These are phyloP conservation scores for Pheosia tremula DNA, from an alignment of 2,888 invertebrate genomes.

Conservation along the genomic window DNA sequence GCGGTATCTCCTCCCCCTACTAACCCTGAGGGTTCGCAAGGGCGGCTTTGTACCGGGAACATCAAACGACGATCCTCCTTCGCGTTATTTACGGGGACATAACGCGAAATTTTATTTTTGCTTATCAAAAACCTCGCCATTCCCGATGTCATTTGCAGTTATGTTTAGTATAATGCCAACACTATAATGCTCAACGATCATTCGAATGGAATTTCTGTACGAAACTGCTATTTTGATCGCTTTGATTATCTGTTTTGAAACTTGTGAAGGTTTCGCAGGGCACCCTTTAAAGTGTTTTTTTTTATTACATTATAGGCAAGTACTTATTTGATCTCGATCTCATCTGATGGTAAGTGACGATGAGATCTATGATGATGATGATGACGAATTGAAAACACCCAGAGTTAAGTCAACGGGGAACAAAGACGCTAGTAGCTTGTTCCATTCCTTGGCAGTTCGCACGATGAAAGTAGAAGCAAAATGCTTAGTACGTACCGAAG, in stretches of 20 bases:
- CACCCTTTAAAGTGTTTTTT: neutral
- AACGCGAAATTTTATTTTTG: constrained; percentile 63
- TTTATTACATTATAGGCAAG: neutral
- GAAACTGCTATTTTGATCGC: neutral
- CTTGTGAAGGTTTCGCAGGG: neutral
- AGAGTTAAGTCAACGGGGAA: too few species aligned
- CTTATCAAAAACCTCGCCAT: constrained; percentile 41
- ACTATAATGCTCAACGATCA: constrained; percentile 4
- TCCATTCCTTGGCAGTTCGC: too few species aligned
- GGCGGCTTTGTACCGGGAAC: constrained; percentile 61
- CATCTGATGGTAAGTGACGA: too few species aligned
- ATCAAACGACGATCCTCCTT: constrained; percentile 72
- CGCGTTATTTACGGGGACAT: constrained; percentile 60
- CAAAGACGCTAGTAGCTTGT: too few species aligned
- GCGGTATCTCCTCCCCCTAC: constrained; percentile 50
- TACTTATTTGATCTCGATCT: too few species aligned
- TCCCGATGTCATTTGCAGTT: constrained; percentile 39
- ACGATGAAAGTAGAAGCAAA: too few species aligned
- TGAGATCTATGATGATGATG: too few species aligned
- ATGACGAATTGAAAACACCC: too few species aligned
- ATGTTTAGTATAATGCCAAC: constrained; percentile 4
- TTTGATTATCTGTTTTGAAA: neutral
- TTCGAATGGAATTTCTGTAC: neutral
- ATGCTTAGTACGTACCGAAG: too few species aligned
- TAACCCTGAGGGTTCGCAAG: constrained; percentile 35